Evolutionary conservation across 2,888 invertebrate genomes (phyloP).

Genomic region (Watsonalla binaria): DNA sequence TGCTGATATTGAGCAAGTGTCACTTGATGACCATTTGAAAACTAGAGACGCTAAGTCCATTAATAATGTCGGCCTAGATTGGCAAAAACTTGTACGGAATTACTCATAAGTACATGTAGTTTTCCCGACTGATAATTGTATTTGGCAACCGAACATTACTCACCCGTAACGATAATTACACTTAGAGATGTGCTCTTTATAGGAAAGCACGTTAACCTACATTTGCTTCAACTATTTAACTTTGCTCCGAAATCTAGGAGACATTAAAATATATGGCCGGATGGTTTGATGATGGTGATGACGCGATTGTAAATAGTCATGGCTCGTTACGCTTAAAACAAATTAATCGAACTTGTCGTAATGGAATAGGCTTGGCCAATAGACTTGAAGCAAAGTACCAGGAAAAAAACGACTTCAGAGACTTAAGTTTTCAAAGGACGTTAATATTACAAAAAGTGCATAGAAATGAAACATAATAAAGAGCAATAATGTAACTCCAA

Average conservation of each 20-base stretch:
- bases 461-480: too few species aligned
- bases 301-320: not conserved
- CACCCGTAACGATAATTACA: conserved; percentile 9
- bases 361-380: not conserved
- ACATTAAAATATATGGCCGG: not conserved
- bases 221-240: conserved; percentile 5
- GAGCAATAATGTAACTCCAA: too few species aligned
- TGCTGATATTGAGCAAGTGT: too few species aligned
- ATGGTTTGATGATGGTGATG: not conserved
- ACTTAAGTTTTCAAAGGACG: too few species aligned
- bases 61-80: too few species aligned
- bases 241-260: not conserved
- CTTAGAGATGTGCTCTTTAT: conserved; percentile 12
- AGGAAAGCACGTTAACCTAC: conserved; percentile 10
- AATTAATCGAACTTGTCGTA: not conserved
- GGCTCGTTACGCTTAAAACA: not conserved
- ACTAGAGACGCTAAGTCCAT: not conserved
- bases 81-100: not conserved
- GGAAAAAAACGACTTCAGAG: too few species aligned
- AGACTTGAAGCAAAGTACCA: not conserved
- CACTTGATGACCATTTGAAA: not conserved
- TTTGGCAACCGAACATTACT: conserved; percentile 22
- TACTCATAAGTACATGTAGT: not conserved
- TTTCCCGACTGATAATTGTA: conserved; percentile 27
- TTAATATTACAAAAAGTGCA: too few species aligned